Percentiles rank a stretch among this genome's conserved stretches.
Conservation (phyloP, 2,888 invertebrate genomes). For the Taenaris catops region DNA sequence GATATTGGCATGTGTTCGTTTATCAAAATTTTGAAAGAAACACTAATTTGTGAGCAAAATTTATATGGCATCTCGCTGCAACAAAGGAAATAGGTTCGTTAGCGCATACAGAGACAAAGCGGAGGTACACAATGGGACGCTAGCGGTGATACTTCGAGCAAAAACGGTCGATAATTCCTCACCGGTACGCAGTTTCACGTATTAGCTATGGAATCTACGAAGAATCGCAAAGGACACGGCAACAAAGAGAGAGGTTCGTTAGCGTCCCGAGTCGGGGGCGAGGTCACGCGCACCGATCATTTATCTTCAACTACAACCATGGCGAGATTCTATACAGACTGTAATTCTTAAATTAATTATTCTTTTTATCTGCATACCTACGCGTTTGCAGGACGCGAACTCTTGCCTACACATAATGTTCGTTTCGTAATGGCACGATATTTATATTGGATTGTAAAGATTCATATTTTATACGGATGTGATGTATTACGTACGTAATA, state of each 20-base stretch:
- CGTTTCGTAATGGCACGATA: conserved; percentile 21
- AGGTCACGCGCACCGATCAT: conserved; percentile 58
- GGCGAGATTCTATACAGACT: conserved; percentile 35
- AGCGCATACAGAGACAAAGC: conserved; percentile 51
- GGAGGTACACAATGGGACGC: conserved; percentile 31
- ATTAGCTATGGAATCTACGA: conserved; percentile 39
- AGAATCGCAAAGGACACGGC: conserved; percentile 52
- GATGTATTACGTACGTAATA: conserved; percentile 49
- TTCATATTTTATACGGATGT: conserved; percentile 41
- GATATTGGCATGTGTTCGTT: too few species aligned
- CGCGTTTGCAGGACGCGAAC: conserved; percentile 15
- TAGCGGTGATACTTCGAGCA: conserved; percentile 41
- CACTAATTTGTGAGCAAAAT: too few species aligned
- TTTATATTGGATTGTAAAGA: conserved; percentile 29
- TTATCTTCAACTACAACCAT: conserved; percentile 44
- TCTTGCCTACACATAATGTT: conserved; percentile 17
- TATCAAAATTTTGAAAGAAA: too few species aligned
- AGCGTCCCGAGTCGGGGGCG: conserved; percentile 56
- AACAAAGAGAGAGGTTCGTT: conserved; percentile 69
- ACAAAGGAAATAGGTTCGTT: conserved; percentile 78
- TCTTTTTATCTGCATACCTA: conserved; percentile 13
- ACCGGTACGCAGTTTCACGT: conserved; percentile 30
- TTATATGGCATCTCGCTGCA: conserved; percentile 94
- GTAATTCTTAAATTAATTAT: conserved; percentile 33
- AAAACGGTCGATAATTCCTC: conserved; percentile 32